phyloP scores from a whole-genome alignment of 1,140 invertebrate genomes.

The Episyrphus balteatus region DNA sequence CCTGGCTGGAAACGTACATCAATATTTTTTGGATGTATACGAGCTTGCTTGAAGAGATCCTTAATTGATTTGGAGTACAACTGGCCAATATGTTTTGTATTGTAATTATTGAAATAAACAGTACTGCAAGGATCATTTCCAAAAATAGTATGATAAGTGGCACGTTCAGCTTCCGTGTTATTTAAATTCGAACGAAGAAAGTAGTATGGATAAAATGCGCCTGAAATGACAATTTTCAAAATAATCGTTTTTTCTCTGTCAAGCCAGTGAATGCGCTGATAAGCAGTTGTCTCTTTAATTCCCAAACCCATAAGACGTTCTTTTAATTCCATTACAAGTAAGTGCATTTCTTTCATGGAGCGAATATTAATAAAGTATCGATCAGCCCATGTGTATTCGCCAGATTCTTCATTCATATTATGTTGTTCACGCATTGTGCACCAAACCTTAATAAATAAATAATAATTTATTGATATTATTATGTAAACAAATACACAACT shows the following conservation, averaged over 20 bases:
- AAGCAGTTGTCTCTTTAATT: slow-evolving; percentile 37
- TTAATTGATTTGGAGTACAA: slow-evolving; percentile 55
- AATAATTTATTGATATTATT: background rate
- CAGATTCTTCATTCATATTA: slow-evolving; percentile 18
- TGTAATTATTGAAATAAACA: slow-evolving; percentile 57
- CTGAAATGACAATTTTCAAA: slow-evolving; percentile 51
- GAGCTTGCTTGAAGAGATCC: slow-evolving; percentile 38
- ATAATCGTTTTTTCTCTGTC: slow-evolving; percentile 44
- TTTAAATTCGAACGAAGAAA: slow-evolving; percentile 49
- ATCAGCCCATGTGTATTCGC: slow-evolving; percentile 50
- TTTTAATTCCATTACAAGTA: slow-evolving; percentile 58
- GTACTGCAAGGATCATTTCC: slow-evolving; percentile 65
- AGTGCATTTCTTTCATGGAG: slow-evolving; percentile 58
- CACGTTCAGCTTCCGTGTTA: slow-evolving; percentile 45
- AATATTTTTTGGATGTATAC: slow-evolving; percentile 38
- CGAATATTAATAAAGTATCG: slow-evolving; percentile 61
- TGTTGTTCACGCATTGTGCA: slow-evolving; percentile 17
- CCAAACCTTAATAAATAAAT: slow-evolving; percentile 27
- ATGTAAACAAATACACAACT: background rate
- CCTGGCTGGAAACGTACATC: slow-evolving; percentile 49
- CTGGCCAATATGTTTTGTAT: slow-evolving; percentile 54
- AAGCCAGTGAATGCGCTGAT: slow-evolving; percentile 33
- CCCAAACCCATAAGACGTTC: slow-evolving; percentile 44
- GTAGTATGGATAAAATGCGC: slow-evolving; percentile 87
- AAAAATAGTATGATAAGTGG: slow-evolving; percentile 48